A percentile compares a stretch with the other conserved stretches of the same genome.
Conservation (phyloP, 2,888 invertebrate species). For the Cotesia congregata region DNA sequence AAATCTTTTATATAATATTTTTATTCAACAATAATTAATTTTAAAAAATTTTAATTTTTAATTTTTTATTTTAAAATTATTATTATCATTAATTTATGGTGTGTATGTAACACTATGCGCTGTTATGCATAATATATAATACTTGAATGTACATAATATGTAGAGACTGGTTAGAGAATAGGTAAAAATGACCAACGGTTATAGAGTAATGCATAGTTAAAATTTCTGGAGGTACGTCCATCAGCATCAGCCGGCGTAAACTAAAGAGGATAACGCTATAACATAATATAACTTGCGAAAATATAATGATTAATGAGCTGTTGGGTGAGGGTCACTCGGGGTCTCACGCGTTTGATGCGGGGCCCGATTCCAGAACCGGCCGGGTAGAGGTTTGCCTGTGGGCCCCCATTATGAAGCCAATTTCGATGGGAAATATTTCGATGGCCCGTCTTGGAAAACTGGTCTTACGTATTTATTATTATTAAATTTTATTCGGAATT, state of each 20-base stretch:
- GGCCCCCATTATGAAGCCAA: constrained; percentile 29
- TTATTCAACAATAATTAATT: too few relatives aligned
- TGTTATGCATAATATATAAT: background rate
- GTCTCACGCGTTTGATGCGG: constrained; percentile 45
- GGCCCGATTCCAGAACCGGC: constrained; percentile 60
- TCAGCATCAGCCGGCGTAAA: constrained; percentile 8
- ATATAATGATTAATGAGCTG: constrained; percentile 42
- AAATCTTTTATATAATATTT: too few relatives aligned
- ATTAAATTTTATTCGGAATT: background rate
- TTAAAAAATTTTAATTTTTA: too few relatives aligned
- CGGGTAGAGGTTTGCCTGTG: constrained; percentile 34
- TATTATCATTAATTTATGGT: background rate
- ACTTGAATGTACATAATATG: background rate
- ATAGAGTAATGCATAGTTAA: constrained; percentile 21
- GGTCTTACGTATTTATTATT: constrained; percentile 41
- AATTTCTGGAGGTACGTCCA: constrained; percentile 10
- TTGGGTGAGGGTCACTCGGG: constrained; percentile 38
- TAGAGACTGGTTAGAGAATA: constrained; percentile 3
- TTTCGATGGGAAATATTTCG: constrained; percentile 54
- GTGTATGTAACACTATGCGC: background rate
- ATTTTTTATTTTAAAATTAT: too few relatives aligned
- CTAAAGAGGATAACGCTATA: background rate
- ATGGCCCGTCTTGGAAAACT: constrained; percentile 57
- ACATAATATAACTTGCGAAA: constrained; percentile 20
- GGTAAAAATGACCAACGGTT: constrained; percentile 35